phyloP scores from a whole-genome alignment of 1,140 invertebrate genomes.

The Saccostrea glomerata region DNA sequence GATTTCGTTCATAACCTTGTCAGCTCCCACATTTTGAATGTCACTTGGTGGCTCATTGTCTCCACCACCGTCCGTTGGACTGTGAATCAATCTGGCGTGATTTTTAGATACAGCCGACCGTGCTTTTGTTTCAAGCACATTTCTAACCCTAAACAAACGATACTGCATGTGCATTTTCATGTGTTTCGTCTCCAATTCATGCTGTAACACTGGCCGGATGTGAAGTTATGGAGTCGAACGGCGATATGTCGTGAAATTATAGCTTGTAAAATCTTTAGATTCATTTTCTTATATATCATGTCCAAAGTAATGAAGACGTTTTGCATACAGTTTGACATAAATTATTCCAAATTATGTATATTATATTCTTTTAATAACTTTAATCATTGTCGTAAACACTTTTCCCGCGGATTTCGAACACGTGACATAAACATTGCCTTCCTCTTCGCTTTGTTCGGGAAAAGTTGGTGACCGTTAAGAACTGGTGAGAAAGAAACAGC shows the following conservation, averaged over 20 bases:
- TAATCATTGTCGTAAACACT: slow-evolving; percentile 20
- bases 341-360: neutral
- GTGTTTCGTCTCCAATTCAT: neutral
- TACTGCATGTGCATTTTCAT: neutral
- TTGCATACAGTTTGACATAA: neutral
- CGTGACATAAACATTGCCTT: slow-evolving; percentile 54
- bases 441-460: slow-evolving; percentile 25
- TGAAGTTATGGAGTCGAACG: slow-evolving; percentile 1
- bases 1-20: too few relatives aligned
- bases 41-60: neutral
- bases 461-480: neutral
- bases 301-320: neutral
- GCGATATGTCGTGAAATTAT: slow-evolving; percentile 9
- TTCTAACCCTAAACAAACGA: neutral
- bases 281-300: neutral
- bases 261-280: neutral
- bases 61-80: neutral
- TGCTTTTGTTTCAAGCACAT: neutral
- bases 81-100: neutral
- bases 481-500: neutral
- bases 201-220: neutral
- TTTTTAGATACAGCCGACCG: neutral
- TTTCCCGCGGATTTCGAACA: slow-evolving; percentile 63
- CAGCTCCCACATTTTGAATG: neutral
- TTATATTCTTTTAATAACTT: neutral